Evolutionary conservation across 1,140 invertebrate species (phyloP).

Genomic region (Chrysopa pallens): DNA sequence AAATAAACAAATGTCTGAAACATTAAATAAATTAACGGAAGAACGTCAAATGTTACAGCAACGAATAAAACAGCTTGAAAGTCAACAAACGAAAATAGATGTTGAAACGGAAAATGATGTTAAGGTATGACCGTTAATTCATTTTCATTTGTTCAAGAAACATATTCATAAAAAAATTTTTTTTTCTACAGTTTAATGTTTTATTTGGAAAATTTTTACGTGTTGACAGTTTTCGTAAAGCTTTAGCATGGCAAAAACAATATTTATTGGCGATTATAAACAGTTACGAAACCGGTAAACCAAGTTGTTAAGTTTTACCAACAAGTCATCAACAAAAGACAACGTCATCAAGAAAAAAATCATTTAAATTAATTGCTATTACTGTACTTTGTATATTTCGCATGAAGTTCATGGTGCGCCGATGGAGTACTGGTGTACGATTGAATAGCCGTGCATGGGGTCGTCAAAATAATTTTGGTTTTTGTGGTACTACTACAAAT

Average conservation of each 20-base stretch:
- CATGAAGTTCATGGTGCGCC: constrained; percentile 56
- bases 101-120: constrained; percentile 6
- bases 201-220: constrained; percentile 58
- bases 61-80: constrained; percentile 21
- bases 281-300: not conserved
- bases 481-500: not conserved
- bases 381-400: constrained; percentile 47
- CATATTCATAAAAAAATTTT: constrained; percentile 4
- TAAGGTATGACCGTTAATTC: constrained; percentile 11
- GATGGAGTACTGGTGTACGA: constrained; percentile 40
- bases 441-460: constrained; percentile 24
- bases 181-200: constrained; percentile 35
- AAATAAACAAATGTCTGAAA: constrained; percentile 29
- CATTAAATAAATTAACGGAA: constrained; percentile 23
- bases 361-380: constrained; percentile 34
- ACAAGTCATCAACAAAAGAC: not conserved
- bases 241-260: constrained; percentile 67
- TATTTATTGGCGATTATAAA: constrained; percentile 40
- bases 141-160: constrained; percentile 2
- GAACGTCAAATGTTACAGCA: constrained; percentile 24
- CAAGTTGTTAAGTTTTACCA: not conserved
- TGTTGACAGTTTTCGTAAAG: constrained; percentile 63
- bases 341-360: not conserved
- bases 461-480: constrained; percentile 8
- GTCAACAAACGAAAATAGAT: constrained; percentile 6